Percentiles rank a stretch among this genome's conserved stretches.
phyloP scores from a whole-genome alignment of 2,888 invertebrate species.

The Endotricha flammealis region DNA sequence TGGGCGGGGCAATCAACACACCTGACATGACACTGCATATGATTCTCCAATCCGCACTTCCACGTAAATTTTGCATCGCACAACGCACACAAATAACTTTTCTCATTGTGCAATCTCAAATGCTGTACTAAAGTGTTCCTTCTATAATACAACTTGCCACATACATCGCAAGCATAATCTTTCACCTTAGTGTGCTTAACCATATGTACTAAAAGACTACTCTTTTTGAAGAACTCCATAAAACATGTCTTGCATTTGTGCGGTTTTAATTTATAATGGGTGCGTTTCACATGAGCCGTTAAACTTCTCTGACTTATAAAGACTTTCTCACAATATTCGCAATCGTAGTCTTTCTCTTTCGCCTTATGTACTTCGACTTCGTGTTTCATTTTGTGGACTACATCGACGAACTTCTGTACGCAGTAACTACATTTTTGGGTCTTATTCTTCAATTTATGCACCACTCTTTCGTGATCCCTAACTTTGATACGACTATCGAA shows the following conservation, averaged over 20 bases:
- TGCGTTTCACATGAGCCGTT: slow-evolving; percentile 32
- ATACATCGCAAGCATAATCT: slow-evolving; percentile 22
- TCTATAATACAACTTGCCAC: slow-evolving; percentile 27
- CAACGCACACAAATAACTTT: not conserved
- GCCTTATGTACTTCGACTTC: slow-evolving; percentile 36
- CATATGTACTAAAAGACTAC: slow-evolving; percentile 29
- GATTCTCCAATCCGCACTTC: too few relatives aligned
- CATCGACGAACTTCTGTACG: slow-evolving; percentile 36
- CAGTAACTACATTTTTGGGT: slow-evolving; percentile 40
- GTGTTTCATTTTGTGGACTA: slow-evolving; percentile 35
- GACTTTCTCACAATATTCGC: slow-evolving; percentile 38
- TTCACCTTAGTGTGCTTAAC: slow-evolving; percentile 41
- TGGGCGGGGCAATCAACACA: too few relatives aligned
- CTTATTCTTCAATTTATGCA: slow-evolving; percentile 32
- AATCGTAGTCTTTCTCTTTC: slow-evolving; percentile 28
- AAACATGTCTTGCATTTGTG: slow-evolving; percentile 57
- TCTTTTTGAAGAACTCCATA: slow-evolving; percentile 38
- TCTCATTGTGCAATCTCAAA: slow-evolving; percentile 29
- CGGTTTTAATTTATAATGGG: slow-evolving; percentile 41
- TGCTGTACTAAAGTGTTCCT: slow-evolving; percentile 27
- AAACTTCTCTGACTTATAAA: slow-evolving; percentile 34
- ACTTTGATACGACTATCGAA: slow-evolving; percentile 46
- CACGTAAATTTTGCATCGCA: too few relatives aligned
- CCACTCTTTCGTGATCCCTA: slow-evolving; percentile 46
- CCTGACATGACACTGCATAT: too few relatives aligned